Conservation (phyloP, 37 sponge, comb jelly and placozoan species). For the Aplysina aerophoba region DNA sequence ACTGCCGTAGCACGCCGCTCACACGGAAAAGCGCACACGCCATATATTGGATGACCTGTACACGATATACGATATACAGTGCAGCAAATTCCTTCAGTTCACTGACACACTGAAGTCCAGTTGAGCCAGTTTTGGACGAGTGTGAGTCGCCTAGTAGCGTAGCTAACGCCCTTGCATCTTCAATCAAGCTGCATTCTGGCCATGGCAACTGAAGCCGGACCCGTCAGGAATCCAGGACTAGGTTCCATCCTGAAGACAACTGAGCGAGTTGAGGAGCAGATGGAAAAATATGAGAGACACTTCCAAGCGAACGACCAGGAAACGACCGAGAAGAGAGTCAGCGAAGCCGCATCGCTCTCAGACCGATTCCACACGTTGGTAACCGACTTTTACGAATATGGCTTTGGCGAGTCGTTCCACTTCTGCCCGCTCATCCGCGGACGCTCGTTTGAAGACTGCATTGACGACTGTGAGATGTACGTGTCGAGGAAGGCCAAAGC, state of each 20-base stretch:
- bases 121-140: too few relatives aligned
- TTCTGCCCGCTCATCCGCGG: slow-evolving; percentile 58
- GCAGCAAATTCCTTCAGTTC: too few relatives aligned
- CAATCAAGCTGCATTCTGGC: too few relatives aligned
- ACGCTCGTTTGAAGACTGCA: slow-evolving; percentile 47
- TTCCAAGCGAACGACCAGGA: slow-evolving; percentile 26
- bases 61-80: too few relatives aligned
- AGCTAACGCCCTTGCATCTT: too few relatives aligned
- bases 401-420: slow-evolving; percentile 79
- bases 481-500: slow-evolving; percentile 33
- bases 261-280: not conserved
- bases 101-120: too few relatives aligned
- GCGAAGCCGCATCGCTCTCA: slow-evolving; percentile 28
- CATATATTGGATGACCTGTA: too few relatives aligned
- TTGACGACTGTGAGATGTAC: slow-evolving; percentile 42
- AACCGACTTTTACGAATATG: slow-evolving; percentile 86
- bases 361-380: slow-evolving; percentile 60
- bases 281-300: not conserved
- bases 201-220: too few relatives aligned
- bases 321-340: slow-evolving; percentile 20
- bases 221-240: not conserved
- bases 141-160: too few relatives aligned
- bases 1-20: too few relatives aligned
- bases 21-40: too few relatives aligned
- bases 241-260: not conserved